These are phyloP conservation scores for Invenusta paracnida DNA, from an alignment of 2,888 invertebrate genomes.

Conservation along the genomic window DNA sequence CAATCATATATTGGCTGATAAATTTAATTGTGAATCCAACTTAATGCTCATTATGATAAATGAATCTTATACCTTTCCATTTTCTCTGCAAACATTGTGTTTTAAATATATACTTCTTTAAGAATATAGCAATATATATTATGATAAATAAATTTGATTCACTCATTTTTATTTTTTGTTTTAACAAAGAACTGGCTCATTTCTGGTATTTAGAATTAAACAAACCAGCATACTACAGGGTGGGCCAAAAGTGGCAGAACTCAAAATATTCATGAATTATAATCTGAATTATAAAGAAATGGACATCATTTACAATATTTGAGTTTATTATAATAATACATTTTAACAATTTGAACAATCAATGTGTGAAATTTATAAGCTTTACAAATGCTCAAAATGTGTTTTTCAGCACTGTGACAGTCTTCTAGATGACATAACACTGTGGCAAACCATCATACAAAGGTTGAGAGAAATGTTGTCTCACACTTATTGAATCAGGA, in stretches of 20 bases:
- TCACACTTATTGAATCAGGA: neutral
- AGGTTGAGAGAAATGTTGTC: neutral
- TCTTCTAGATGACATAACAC: neutral
- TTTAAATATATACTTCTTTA: too few relatives aligned
- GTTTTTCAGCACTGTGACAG: neutral
- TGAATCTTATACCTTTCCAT: too few relatives aligned
- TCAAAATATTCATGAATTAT: neutral
- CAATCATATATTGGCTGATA: too few relatives aligned
- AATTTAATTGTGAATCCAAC: too few relatives aligned
- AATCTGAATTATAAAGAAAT: neutral
- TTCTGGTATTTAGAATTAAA: too few relatives aligned
- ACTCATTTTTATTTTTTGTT: too few relatives aligned
- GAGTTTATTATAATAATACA: neutral
- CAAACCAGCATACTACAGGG: too few relatives aligned
- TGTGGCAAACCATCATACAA: neutral
- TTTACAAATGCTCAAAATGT: conserved; percentile 10
- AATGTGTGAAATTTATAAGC: neutral
- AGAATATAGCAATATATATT: too few relatives aligned
- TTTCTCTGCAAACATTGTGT: too few relatives aligned
- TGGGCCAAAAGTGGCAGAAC: neutral
- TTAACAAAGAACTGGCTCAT: too few relatives aligned
- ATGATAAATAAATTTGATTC: too few relatives aligned
- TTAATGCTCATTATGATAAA: too few relatives aligned
- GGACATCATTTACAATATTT: neutral
- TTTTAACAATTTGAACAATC: neutral